Evolutionary conservation across 2,797 vertebrate genomes (phyloP).

Genomic region (Microctenopoma lineatum): DNA sequence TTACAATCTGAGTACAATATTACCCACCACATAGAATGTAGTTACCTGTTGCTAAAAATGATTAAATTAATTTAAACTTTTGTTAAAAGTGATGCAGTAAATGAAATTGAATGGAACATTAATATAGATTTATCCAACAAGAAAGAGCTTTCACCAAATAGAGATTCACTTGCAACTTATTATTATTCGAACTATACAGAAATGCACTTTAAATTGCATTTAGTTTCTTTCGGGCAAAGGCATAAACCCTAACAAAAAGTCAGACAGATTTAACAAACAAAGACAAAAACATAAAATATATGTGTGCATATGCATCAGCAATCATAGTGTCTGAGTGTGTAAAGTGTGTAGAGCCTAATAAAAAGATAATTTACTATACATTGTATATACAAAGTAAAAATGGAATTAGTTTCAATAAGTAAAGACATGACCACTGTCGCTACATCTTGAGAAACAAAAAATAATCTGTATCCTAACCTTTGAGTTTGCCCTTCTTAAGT

Average conservation of each 20-base stretch:
- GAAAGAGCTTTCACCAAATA: not conserved
- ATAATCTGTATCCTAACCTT: too few relatives aligned
- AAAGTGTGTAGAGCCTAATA: not conserved
- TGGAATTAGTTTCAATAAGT: not conserved
- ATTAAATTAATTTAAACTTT: slow-evolving; percentile 3
- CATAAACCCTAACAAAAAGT: not conserved
- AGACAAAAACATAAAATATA: not conserved
- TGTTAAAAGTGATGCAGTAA: too few relatives aligned
- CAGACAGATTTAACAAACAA: not conserved
- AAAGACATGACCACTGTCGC: too few relatives aligned
- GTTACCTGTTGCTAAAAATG: not conserved
- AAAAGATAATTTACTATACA: not conserved
- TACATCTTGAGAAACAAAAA: too few relatives aligned
- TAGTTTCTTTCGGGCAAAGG: not conserved
- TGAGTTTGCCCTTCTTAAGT: not conserved
- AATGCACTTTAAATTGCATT: not conserved
- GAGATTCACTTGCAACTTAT: not conserved
- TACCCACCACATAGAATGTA: not conserved
- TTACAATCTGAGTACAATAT: not conserved
- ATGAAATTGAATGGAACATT: not conserved
- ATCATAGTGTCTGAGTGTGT: not conserved
- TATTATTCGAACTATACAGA: not conserved
- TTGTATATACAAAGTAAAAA: not conserved
- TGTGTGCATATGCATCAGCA: not conserved
- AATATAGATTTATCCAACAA: not conserved